Evolutionary conservation across 2,888 invertebrate species (phyloP).

Genomic region (Pandemis heparana): DNA sequence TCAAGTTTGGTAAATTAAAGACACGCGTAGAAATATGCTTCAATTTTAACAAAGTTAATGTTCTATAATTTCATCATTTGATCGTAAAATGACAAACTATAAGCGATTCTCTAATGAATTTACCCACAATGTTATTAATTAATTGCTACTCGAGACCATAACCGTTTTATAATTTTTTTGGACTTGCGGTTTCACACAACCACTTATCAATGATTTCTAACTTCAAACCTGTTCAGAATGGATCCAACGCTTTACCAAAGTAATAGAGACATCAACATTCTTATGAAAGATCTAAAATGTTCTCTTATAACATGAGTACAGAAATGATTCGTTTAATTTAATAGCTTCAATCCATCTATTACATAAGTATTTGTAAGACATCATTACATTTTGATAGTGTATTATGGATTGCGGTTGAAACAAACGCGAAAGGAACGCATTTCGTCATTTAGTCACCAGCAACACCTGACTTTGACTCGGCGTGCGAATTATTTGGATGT

Average conservation of each 20-base stretch:
- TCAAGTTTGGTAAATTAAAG: no score
- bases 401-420: slow-evolving; percentile 16
- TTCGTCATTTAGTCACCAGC: slow-evolving; percentile 11
- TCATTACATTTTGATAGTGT: slow-evolving; percentile 18
- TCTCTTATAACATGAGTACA: slow-evolving; percentile 10
- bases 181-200: slow-evolving; percentile 17
- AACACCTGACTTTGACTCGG: slow-evolving; percentile 18
- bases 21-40: not conserved
- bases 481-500: not conserved
- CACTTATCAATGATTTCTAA: slow-evolving; percentile 10
- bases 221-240: slow-evolving; percentile 26
- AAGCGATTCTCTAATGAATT: not conserved
- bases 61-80: not conserved
- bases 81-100: not conserved
- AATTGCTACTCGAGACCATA: not conserved
- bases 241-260: slow-evolving; percentile 19
- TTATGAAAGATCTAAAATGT: slow-evolving; percentile 30
- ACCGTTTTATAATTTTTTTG: not conserved
- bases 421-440: slow-evolving; percentile 3
- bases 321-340: slow-evolving; percentile 23
- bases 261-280: slow-evolving; percentile 35
- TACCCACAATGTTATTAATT: not conserved
- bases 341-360: slow-evolving; percentile 9
- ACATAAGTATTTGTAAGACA: slow-evolving; percentile 19
- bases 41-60: not conserved